Conservation (phyloP, 2,888 invertebrate genomes). For the Aspidapion aeneum region DNA sequence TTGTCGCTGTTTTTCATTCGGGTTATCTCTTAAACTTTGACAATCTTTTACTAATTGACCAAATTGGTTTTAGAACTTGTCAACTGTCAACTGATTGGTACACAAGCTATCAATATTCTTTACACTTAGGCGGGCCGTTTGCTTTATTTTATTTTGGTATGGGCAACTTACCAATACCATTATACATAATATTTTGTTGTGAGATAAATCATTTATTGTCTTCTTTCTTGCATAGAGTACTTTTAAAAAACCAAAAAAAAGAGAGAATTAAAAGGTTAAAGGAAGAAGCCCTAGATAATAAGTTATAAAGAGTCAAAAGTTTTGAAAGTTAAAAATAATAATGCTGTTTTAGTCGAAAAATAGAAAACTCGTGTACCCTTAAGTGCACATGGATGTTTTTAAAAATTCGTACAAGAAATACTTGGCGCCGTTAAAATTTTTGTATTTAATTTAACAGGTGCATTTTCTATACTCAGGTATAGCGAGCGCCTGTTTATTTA, state of each 20-base stretch:
- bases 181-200: too few species aligned
- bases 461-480: too few species aligned
- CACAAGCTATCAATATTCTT: not conserved
- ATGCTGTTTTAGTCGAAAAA: not conserved
- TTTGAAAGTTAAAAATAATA: too few species aligned
- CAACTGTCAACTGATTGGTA: not conserved
- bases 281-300: too few species aligned
- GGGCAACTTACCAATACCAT: too few species aligned
- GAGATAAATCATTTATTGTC: too few species aligned
- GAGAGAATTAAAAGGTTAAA: too few species aligned
- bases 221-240: too few species aligned
- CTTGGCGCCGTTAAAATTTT: not conserved
- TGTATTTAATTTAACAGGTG: not conserved
- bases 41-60: not conserved
- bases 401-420: not conserved
- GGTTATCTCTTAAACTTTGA: not conserved
- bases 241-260: too few species aligned
- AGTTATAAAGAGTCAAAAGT: too few species aligned
- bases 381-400: not conserved
- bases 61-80: not conserved
- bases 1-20: not conserved
- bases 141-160: not conserved
- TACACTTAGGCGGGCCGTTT: not conserved
- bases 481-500: too few species aligned
- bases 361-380: not conserved